These are phyloP conservation scores for Heliangelus exortis DNA, from an alignment of 2,797 vertebrate species.

Conservation along the genomic window DNA sequence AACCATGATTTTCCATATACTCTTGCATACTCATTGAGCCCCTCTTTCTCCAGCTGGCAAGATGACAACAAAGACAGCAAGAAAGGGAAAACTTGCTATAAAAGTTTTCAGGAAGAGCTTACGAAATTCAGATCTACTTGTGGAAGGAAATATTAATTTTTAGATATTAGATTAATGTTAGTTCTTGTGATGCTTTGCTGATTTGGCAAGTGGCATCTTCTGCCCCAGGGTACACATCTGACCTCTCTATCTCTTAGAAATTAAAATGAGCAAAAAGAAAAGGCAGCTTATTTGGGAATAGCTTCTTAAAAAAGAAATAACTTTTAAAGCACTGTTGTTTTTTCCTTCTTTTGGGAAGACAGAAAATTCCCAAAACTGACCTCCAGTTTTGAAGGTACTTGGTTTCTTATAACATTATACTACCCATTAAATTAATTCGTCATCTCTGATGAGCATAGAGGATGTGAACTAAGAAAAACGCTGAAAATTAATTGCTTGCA, in stretches of 20 bases:
- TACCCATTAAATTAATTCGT: conserved; percentile 55
- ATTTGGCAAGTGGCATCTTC: neutral
- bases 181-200: neutral
- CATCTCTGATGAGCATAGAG: conserved; percentile 23
- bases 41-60: neutral
- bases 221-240: neutral
- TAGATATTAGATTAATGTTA: neutral
- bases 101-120: neutral
- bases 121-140: neutral
- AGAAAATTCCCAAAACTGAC: neutral
- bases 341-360: neutral
- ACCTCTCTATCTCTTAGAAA: neutral
- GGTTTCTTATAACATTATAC: neutral
- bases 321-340: neutral
- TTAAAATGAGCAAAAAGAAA: neutral
- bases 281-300: neutral
- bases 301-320: neutral
- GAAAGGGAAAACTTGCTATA: neutral
- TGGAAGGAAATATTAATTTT: neutral
- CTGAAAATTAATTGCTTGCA: conserved; percentile 67
- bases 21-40: neutral
- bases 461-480: conserved; percentile 57
- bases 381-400: conserved; percentile 4
- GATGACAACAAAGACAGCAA: neutral
- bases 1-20: neutral